phyloP scores from a whole-genome alignment of 2,113 vertebrate species.

The Menidia beryllina region DNA sequence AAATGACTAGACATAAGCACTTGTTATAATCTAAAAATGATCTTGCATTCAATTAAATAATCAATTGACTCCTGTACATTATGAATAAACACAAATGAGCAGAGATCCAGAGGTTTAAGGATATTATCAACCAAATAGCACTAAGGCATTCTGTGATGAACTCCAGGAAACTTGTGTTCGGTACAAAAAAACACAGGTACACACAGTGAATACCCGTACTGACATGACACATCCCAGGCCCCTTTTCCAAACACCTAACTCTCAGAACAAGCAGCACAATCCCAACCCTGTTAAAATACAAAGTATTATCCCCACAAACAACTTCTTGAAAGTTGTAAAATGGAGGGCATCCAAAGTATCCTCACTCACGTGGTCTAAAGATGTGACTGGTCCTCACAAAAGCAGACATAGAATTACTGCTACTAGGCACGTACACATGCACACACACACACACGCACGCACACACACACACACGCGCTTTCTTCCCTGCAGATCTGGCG shows the following conservation, averaged over 20 bases:
- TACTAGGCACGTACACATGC: too few relatives aligned
- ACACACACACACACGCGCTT: slow-evolving; percentile 33
- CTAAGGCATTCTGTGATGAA: slow-evolving; percentile 43
- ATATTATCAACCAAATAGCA: slow-evolving; percentile 42
- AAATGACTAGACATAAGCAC: background rate
- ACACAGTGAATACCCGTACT: background rate
- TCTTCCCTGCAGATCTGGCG: slow-evolving; percentile 57
- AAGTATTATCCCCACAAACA: background rate
- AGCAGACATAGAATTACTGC: slow-evolving; percentile 31
- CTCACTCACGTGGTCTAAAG: background rate
- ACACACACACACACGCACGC: too few relatives aligned
- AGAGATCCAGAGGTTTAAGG: slow-evolving; percentile 1
- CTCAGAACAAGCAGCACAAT: background rate
- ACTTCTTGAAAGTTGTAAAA: background rate
- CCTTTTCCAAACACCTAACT: background rate
- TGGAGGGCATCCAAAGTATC: background rate
- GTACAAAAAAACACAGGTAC: background rate
- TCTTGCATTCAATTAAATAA: background rate
- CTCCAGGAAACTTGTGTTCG: slow-evolving; percentile 49
- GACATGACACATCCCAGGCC: background rate
- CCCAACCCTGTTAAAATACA: background rate
- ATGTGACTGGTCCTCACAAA: slow-evolving; percentile 23
- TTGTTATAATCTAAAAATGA: background rate
- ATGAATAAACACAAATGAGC: too few relatives aligned
- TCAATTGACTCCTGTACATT: too few relatives aligned